Base-by-base conservation (phyloP, 92 coral and sea anemone species). In the Siderastrea siderea region DNA sequence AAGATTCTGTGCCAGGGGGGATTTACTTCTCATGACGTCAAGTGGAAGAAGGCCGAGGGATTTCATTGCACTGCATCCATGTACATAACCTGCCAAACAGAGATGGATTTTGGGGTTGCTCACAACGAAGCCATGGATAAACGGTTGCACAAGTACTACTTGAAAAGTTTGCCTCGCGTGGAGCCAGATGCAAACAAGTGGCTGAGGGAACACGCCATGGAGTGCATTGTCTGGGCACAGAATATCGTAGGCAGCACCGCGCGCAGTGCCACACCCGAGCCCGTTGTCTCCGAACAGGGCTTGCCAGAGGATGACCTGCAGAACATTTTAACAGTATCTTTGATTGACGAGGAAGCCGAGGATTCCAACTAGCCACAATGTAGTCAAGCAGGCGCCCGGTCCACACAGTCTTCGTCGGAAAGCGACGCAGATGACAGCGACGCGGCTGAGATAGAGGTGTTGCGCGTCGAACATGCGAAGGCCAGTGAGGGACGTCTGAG, bases 81-180 rank as follows among this genome's bases (percentile, higher is more conserved):
- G 75, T 83, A 68, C 17, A 65, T 84, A 17, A 91, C 92, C n/a
- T 78, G 82, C 45, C 94, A 91, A 43, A 19, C 10, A 9, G 89
- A 92, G 45, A 68, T 92, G 68, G 87, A 83, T 8, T 78, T 92
- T 62, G 94, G 90, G 4, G 82, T 4, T 0, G 90, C 49, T 5
- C 81, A 88, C 82, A 83, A 83, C 50, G 89, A 74, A 15, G 92
- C 94, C 3, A 92, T 88, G 94, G 80, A 78, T 17, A 74, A 75
- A 61, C 69, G 92, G 38, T 60, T 80, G 4, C 59, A 75, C 84
- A 88, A 87, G 60, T 86, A 80, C 60, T 55, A 1, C 80, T 90
- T 90, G n/a, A 43, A 64, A 47, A 66, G 83, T 47, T 80, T 90
- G 13, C 88, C 88, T 4, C 68, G 14, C 9, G 84, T 84, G 5